These are phyloP conservation scores for Pardosa pseudoannulata DNA, from an alignment of 2,888 invertebrate genomes.

Conservation along the genomic window DNA sequence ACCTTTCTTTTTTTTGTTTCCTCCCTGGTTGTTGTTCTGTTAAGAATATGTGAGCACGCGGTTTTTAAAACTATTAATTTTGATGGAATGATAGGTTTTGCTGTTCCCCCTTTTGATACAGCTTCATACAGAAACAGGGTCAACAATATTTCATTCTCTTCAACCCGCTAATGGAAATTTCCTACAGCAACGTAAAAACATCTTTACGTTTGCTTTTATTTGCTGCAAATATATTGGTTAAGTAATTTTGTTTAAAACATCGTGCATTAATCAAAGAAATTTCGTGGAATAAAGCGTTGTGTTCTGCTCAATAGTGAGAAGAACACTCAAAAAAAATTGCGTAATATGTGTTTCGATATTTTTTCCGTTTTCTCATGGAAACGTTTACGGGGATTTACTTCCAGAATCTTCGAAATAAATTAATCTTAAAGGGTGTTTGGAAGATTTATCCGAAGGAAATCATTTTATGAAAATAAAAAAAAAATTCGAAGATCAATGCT, in stretches of 20 bases:
- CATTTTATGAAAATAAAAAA: too few species aligned
- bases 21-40: background rate
- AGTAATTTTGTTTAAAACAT: background rate
- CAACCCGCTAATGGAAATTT: background rate
- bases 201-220: background rate
- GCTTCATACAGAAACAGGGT: background rate
- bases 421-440: too few species aligned
- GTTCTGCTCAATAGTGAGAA: too few species aligned
- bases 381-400: too few species aligned
- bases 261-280: background rate
- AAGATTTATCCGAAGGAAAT: too few species aligned
- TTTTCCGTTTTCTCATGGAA: too few species aligned
- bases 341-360: too few species aligned
- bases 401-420: too few species aligned
- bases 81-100: slow-evolving; percentile 35
- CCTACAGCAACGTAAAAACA: background rate
- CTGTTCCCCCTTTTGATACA: background rate
- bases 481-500: too few species aligned
- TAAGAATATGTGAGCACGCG: slow-evolving; percentile 25
- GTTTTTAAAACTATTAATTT: slow-evolving; percentile 56
- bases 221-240: background rate
- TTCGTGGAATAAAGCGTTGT: background rate
- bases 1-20: too few species aligned
- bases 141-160: background rate
- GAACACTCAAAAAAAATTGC: too few species aligned